These are phyloP conservation scores for Eupithecia abbreviata DNA, from an alignment of 2,888 invertebrate species.

Conservation along the genomic window DNA sequence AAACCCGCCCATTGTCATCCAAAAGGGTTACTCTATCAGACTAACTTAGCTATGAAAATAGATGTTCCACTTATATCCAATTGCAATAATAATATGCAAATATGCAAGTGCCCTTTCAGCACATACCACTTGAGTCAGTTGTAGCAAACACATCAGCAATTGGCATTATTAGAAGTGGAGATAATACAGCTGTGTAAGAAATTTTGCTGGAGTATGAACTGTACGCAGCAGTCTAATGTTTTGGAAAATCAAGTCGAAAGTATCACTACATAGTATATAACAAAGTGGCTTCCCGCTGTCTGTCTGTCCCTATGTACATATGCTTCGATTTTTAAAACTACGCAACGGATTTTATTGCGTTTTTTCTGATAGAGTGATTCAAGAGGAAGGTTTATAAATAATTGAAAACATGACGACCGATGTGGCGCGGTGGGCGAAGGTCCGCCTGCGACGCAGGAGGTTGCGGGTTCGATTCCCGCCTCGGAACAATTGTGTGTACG, in stretches of 20 bases:
- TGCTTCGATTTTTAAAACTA: too few species aligned
- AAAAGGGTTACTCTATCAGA: neutral
- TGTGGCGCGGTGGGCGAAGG: too few species aligned
- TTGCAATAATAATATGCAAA: constrained; percentile 37
- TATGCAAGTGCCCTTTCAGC: constrained; percentile 32
- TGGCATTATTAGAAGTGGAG: constrained; percentile 18
- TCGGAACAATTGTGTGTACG: too few species aligned
- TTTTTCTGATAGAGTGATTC: too few species aligned
- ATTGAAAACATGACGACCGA: too few species aligned
- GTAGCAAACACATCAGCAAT: constrained; percentile 24
- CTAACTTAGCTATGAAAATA: constrained; percentile 12
- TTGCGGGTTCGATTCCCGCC: too few species aligned
- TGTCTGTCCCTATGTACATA: too few species aligned
- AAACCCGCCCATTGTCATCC: neutral
- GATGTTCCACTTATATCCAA: constrained; percentile 10
- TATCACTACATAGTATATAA: neutral
- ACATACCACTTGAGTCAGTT: constrained; percentile 29
- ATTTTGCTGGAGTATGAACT: neutral
- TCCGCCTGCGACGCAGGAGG: too few species aligned
- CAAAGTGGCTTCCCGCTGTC: too few species aligned
- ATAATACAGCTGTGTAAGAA: neutral
- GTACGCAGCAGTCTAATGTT: neutral
- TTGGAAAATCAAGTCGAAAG: neutral
- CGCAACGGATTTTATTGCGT: too few species aligned
- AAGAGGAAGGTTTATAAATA: too few species aligned